Conservation (phyloP, 1,140 invertebrate genomes). For the Drosophila persimilis region DNA sequence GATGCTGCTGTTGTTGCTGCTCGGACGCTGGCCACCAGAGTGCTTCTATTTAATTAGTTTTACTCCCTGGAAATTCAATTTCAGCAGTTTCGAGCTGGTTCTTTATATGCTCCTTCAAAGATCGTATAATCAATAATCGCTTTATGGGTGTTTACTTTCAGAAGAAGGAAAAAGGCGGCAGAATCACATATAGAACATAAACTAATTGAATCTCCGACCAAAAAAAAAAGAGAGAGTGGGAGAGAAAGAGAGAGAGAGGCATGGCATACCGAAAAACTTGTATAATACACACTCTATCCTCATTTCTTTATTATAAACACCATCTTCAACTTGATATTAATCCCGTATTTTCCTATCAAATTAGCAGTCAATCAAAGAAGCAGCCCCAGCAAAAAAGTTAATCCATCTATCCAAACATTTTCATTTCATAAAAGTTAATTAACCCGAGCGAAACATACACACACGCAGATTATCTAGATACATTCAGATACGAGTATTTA, state of each 20-base stretch:
- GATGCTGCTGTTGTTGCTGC: no score
- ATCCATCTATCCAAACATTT: constrained; percentile 54
- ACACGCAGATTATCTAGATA: background rate
- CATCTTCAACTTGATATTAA: background rate
- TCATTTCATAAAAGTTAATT: constrained; percentile 54
- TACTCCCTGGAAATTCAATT: constrained; percentile 66
- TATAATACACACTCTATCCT: no score
- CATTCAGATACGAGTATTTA: constrained; percentile 7
- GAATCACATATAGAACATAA: no score
- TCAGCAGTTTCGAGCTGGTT: constrained; percentile 34
- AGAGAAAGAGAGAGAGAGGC: no score
- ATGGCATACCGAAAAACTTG: no score
- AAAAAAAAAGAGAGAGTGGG: no score
- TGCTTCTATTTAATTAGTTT: constrained; percentile 81
- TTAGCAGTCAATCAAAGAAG: constrained; percentile 30
- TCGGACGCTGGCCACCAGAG: constrained; percentile 49
- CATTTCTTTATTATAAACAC: no score
- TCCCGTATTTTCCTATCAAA: constrained; percentile 30
- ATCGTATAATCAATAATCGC: constrained; percentile 71
- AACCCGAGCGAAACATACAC: constrained; percentile 21
- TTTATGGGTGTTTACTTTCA: constrained; percentile 70
- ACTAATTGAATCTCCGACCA: background rate
- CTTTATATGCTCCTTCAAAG: constrained; percentile 1
- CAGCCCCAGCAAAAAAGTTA: constrained; percentile 22
- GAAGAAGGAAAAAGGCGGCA: constrained; percentile 3